A percentile compares a stretch with the other conserved stretches of the same genome.
Evolutionary conservation across 2,797 vertebrate species (phyloP).

Genomic region (Spheniscus humboldti): DNA sequence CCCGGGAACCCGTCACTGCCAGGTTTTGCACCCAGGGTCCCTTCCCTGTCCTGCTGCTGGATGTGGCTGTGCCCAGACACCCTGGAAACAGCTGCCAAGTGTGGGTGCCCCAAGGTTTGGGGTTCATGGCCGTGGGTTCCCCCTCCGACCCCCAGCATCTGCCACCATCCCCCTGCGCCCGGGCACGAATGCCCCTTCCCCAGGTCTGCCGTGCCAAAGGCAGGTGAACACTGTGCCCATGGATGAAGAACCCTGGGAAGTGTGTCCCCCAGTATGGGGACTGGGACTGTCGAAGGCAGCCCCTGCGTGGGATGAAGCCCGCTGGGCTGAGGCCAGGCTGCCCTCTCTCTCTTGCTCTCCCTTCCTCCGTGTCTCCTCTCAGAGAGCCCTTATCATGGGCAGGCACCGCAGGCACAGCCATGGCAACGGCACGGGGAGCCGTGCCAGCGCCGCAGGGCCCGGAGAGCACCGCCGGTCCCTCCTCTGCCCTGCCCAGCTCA

Average conservation of each 20-base stretch:
- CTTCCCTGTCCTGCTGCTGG: background rate
- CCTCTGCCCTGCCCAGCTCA: background rate
- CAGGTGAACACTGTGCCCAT: background rate
- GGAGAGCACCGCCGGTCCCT: fast-evolving
- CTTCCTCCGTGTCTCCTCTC: background rate
- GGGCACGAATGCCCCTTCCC: background rate
- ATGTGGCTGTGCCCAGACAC: fast-evolving
- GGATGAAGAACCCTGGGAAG: background rate
- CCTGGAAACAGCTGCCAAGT: background rate
- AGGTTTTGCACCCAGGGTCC: background rate
- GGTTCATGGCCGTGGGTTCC: background rate
- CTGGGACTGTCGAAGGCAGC: background rate
- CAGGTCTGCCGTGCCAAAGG: background rate
- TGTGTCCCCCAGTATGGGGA: background rate
- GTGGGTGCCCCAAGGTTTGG: background rate
- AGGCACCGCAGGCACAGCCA: background rate
- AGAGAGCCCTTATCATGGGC: background rate
- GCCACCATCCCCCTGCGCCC: fast-evolving
- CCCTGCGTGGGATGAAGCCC: background rate
- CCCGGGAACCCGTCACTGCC: background rate
- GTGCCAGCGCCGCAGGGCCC: background rate
- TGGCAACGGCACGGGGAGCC: fast-evolving
- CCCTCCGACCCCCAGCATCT: background rate
- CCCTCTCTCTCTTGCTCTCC: background rate
- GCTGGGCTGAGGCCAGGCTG: background rate